Conservation (phyloP, 92 coral and sea anemone genomes). For the Galaxea fascicularis region DNA sequence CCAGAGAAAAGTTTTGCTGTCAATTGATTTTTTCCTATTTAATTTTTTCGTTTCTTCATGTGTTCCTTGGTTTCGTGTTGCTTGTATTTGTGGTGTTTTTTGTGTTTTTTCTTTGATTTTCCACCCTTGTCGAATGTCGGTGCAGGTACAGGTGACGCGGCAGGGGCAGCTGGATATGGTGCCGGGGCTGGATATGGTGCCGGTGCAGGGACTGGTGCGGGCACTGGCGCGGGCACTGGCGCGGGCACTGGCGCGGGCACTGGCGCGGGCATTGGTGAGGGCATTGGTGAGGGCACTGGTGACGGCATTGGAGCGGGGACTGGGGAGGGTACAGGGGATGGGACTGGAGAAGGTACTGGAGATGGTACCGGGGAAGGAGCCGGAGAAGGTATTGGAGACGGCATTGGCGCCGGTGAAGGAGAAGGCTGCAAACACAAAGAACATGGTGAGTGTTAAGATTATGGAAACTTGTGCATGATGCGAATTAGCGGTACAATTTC, state of each 20-base stretch:
- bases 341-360: constrained; percentile 18
- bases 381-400: background rate
- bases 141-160: constrained; percentile 27
- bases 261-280: constrained; percentile 32
- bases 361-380: constrained; percentile 16
- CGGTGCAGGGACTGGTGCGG: constrained; percentile 23
- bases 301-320: constrained; percentile 9
- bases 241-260: constrained; percentile 19
- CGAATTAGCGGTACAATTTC: background rate
- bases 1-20: no score
- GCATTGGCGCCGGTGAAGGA: background rate
- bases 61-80: background rate
- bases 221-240: constrained; percentile 14
- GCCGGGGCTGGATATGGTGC: constrained; percentile 20
- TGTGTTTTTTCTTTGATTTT: background rate
- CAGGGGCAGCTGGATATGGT: constrained; percentile 49
- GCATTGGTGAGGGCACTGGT: constrained; percentile 14
- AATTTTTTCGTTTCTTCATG: background rate
- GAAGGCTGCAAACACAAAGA: background rate
- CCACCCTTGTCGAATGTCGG: constrained; percentile 29
- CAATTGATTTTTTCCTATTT: background rate
- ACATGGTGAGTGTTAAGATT: background rate
- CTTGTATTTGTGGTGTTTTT: background rate
- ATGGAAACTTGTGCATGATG: no score
- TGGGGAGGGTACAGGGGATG: constrained; percentile 20